These are phyloP conservation scores for Cantharis rustica DNA, from an alignment of 2,888 invertebrate genomes.

Conservation along the genomic window DNA sequence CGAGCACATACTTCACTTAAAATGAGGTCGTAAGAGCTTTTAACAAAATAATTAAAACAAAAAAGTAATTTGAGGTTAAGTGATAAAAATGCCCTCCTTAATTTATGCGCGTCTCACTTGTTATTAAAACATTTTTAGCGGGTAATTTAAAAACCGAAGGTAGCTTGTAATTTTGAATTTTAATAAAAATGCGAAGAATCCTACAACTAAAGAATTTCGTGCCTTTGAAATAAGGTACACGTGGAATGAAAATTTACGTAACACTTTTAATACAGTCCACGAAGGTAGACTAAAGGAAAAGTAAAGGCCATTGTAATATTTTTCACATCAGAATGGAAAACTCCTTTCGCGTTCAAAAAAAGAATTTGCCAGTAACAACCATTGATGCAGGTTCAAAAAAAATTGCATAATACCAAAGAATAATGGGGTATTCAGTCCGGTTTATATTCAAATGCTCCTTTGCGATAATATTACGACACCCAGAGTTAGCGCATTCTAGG, in stretches of 20 bases:
- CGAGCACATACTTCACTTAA: not conserved
- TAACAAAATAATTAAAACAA: not conserved
- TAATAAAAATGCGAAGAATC: slow-evolving; percentile 4
- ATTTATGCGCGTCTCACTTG: not conserved
- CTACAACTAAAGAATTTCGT: not conserved
- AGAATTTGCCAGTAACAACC: too few relatives aligned
- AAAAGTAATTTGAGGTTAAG: not conserved
- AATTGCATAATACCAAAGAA: not conserved
- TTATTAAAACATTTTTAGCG: not conserved
- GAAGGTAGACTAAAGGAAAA: not conserved
- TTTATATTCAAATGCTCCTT: too few relatives aligned
- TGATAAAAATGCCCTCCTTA: not conserved
- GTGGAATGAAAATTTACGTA: not conserved
- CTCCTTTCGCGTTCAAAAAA: not conserved
- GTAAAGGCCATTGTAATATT: not conserved
- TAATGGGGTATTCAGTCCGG: not conserved
- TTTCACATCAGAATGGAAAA: not conserved
- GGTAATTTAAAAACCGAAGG: not conserved
- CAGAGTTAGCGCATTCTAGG: not conserved
- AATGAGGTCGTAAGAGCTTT: not conserved
- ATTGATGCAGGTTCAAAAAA: too few relatives aligned
- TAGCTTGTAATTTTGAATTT: slow-evolving; percentile 7
- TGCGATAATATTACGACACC: too few relatives aligned
- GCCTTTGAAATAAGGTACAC: not conserved
- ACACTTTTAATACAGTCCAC: not conserved